These are phyloP conservation scores for Theocolax elegans DNA, from an alignment of 1,140 invertebrate species.

Conservation along the genomic window DNA sequence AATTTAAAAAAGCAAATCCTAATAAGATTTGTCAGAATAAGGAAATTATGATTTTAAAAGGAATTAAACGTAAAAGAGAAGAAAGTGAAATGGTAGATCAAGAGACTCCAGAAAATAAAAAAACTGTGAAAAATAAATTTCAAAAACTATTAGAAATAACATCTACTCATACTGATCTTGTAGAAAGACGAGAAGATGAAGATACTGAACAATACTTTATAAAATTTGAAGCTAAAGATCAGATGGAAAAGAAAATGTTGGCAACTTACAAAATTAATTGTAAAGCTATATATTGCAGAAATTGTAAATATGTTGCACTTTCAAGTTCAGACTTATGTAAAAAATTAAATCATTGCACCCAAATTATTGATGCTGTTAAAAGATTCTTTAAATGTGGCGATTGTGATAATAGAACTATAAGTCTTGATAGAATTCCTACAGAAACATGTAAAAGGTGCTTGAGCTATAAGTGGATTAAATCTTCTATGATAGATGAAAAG, in stretches of 20 bases:
- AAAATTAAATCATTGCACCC: slow-evolving; percentile 81
- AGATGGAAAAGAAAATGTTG: slow-evolving; percentile 92
- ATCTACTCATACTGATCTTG: slow-evolving; percentile 81
- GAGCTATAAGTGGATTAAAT: slow-evolving; percentile 78
- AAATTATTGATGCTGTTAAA: slow-evolving; percentile 82
- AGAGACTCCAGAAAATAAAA: slow-evolving; percentile 54
- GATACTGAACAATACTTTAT: slow-evolving; percentile 89
- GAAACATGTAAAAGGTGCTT: slow-evolving; percentile 82
- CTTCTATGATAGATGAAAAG: slow-evolving; percentile 84
- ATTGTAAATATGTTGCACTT: slow-evolving; percentile 91
- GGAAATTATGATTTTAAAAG: slow-evolving; percentile 69
- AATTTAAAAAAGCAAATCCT: slow-evolving; percentile 75
- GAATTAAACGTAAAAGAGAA: slow-evolving; percentile 64
- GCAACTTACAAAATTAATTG: slow-evolving; percentile 84
- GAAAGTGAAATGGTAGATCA: slow-evolving; percentile 61
- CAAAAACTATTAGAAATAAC: slow-evolving; percentile 82
- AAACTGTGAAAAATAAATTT: slow-evolving; percentile 75
- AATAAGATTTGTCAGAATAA: slow-evolving; percentile 71
- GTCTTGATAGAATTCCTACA: slow-evolving; percentile 81
- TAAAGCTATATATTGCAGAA: slow-evolving; percentile 88
- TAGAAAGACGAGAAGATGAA: slow-evolving; percentile 78
- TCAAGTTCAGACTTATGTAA: slow-evolving; percentile 87
- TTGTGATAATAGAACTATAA: slow-evolving; percentile 85
- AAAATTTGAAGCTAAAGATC: slow-evolving; percentile 88
- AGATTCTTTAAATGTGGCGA: slow-evolving; percentile 91